Base-by-base conservation (phyloP, 2,888 invertebrate species). In the Ariolimax columbianus region DNA sequence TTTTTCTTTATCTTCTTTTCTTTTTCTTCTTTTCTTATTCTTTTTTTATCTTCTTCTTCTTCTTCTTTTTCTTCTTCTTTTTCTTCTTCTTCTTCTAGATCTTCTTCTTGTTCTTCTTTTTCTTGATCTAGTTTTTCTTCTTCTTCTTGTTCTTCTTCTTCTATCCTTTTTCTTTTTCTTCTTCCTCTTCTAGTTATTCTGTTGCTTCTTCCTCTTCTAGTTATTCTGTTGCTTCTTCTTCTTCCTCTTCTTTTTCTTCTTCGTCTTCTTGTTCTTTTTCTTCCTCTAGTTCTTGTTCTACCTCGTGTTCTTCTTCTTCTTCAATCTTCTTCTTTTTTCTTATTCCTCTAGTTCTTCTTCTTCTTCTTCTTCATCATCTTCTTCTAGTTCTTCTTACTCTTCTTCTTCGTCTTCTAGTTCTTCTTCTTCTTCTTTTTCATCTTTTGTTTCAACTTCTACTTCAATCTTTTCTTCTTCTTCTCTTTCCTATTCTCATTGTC, bases 401-500 rank as follows among this genome's bases (percentile, higher is more conserved):
- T n/a, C n/a, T n/a, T n/a, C n/a, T n/a, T n/a, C n/a, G n/a, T n/a
- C n/a, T n/a, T 40, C 30, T 59, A 26, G 33, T 70, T 6, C 51
- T 81, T 11, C 70, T 6, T 26, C 47, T 43, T 4, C 36, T 70
- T 23, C 43, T 30, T 38, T 70, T 68, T 43, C n/a, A n/a, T 47
- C 47, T 36, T 70, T 23, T 43, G 4, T 36, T 70, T 36, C 17
- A 14, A 26, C 47, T 68, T 43, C 6, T 43, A 9, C 47, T 81
- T 38, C 19, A 36, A n/a, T 36, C 40, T n/a, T 19, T 55, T 55
- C 17, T 36, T 55, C 40, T 77, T 38, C 47, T 33, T 40, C 70
- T 70, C 43, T 70, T 43, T 70, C 70, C n/a, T 33, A 9, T 17
- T 66, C 70, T 81, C 51, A n/a, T 47, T 73, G 75, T 82, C 33